Base-by-base conservation (phyloP, 2,113 vertebrate genomes). In the Geococcyx californianus region DNA sequence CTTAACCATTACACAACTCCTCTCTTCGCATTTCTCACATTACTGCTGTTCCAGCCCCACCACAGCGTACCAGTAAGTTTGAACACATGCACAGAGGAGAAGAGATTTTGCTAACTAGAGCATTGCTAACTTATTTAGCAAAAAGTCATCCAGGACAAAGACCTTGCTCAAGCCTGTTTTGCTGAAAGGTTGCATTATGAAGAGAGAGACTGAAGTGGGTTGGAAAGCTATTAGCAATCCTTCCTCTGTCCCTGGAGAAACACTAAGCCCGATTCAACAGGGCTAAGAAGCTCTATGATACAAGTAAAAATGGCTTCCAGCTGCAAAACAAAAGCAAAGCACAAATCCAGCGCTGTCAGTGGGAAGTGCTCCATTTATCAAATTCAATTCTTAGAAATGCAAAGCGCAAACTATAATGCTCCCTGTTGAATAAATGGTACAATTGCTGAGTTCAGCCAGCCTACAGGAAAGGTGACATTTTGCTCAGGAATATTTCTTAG, bases 71-170 rank as follows among this genome's bases (percentile, higher is more conserved):
- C 78, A 52, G 38, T 3, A 11, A 93, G 23, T 3, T 42, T 47
- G 45, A 91, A 12, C 16, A 3, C 59, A 56, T 16, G 47, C 70
- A 60, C 16, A 9, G 72, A 63, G 80, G 19, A 90, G 1, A 47
- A 52, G 72, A 77, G 93, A 63, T 74, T 93, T 83, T 95, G 75
- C 82, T 95, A 97, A 96, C 55, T 90, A 72, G 90, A 96, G 88
- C 95, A 92, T 84, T 78, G 79, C 76, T 74, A 88, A 90, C 78
- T 96, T 90, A 84, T 94, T 93, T 67, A 96, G 72, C 85, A 93
- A 93, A 97, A 95, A 96, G 87, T 90, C 90, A 90, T 8, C 85
- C 75, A 95, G 94, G 92, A 94, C 95, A 91, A 93, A 95, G 90
- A 86, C 90, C 76, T 90, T 42, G 82, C 87, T 88, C 1, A 0